A percentile compares a stretch with the other conserved stretches of the same genome.
Evolutionary conservation across 2,888 invertebrate species (phyloP).

Genomic region (Rhogogaster chlorosoma): DNA sequence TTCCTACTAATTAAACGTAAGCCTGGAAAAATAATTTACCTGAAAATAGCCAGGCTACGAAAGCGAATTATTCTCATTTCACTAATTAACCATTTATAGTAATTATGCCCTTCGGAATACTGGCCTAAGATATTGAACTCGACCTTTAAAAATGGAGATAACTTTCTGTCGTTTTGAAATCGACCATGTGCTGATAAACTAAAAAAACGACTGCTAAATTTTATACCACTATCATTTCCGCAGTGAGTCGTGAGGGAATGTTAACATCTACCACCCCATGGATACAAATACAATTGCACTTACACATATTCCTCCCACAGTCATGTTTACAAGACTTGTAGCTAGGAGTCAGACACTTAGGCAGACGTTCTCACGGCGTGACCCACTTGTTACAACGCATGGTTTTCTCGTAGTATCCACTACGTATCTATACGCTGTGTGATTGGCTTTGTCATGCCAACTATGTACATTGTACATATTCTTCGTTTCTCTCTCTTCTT

Average conservation of each 20-base stretch:
- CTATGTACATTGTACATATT: not conserved
- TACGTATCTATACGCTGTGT: not conserved
- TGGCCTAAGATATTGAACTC: not conserved
- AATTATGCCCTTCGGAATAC: not conserved
- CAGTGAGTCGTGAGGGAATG: not conserved
- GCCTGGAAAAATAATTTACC: not conserved
- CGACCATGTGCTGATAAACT: not conserved
- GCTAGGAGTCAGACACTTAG: not conserved
- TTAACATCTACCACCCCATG: not conserved
- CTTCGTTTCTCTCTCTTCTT: not conserved
- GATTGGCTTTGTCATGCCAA: constrained; percentile 9
- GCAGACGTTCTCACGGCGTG: constrained; percentile 65
- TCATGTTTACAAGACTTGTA: not conserved
- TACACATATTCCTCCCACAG: not conserved
- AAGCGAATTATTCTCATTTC: not conserved
- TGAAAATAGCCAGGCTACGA: not conserved
- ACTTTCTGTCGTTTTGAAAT: not conserved
- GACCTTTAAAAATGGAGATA: not conserved
- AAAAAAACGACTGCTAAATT: not conserved
- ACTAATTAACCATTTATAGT: not conserved
- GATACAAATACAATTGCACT: not conserved
- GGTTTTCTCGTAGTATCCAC: constrained; percentile 39
- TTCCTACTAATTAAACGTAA: not conserved
- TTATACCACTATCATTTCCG: not conserved
- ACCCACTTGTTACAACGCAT: constrained; percentile 60